A percentile compares a stretch with the other conserved stretches of the same genome.
Evolutionary conservation across 2,888 invertebrate genomes (phyloP).

Genomic region (Platycheirus rosarum): DNA sequence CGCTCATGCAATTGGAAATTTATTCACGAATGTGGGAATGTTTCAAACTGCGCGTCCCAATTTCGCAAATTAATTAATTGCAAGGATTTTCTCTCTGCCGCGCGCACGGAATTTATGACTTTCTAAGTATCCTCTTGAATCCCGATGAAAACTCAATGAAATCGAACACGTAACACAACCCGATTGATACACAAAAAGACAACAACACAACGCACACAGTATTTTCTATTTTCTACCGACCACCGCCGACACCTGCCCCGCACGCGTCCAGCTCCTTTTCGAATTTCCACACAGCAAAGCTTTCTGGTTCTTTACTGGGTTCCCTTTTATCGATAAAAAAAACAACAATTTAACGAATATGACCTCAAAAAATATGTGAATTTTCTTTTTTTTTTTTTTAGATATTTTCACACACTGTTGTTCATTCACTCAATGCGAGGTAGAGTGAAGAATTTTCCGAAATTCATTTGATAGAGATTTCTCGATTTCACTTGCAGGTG

Average conservation of each 20-base stretch:
- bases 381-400: conserved; percentile 48
- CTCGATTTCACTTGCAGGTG: conserved; percentile 18
- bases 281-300: conserved; percentile 47
- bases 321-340: conserved; percentile 40
- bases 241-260: conserved; percentile 70
- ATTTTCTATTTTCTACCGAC: conserved; percentile 63
- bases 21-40: conserved; percentile 9
- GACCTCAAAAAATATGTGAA: conserved; percentile 61
- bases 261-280: conserved; percentile 70
- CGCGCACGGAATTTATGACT: conserved; percentile 19
- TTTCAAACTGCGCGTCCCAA: background rate
- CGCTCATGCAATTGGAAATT: conserved; percentile 23
- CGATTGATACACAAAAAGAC: conserved; percentile 70
- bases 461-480: conserved; percentile 55
- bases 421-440: conserved; percentile 28
- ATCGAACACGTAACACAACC: conserved; percentile 57
- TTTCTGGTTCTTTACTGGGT: conserved; percentile 22
- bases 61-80: conserved; percentile 28
- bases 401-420: conserved; percentile 60
- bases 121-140: conserved; percentile 26
- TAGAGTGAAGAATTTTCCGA: conserved; percentile 59
- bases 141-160: conserved; percentile 63
- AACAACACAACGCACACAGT: conserved; percentile 73
- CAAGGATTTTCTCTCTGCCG: conserved; percentile 12
- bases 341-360: conserved; percentile 62